Evolutionary conservation across 2,113 vertebrate genomes (phyloP).

Genomic region (Sisor rabdophorus): DNA sequence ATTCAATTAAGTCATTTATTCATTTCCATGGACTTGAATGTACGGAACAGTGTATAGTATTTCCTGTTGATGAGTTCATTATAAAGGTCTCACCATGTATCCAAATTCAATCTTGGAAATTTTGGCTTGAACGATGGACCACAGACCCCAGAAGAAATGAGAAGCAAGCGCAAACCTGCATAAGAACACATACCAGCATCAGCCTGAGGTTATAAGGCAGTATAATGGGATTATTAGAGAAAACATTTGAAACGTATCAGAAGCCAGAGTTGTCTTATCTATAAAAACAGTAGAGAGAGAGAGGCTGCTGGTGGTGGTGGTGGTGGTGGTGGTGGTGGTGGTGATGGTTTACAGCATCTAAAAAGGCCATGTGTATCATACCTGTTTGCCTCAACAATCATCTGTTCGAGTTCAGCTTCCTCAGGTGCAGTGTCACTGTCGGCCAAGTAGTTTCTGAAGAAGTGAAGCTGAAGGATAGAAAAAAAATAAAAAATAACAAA

Average conservation of each 20-base stretch:
- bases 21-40: background rate
- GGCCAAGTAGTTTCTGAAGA: constrained; percentile 80
- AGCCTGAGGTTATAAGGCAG: background rate
- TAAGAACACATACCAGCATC: too few relatives aligned
- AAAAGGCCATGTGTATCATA: constrained; percentile 49
- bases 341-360: background rate
- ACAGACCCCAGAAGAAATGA: constrained; percentile 92
- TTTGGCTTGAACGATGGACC: constrained; percentile 91
- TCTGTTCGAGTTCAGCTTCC: constrained; percentile 68
- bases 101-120: constrained; percentile 92
- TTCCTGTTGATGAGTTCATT: background rate
- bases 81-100: constrained; percentile 78
- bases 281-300: background rate
- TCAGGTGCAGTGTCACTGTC: constrained; percentile 54
- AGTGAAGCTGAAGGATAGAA: constrained; percentile 73
- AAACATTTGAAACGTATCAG: background rate
- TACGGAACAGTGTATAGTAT: background rate
- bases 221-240: background rate
- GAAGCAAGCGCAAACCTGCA: constrained; percentile 84
- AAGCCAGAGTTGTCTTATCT: background rate
- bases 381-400: constrained; percentile 81
- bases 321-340: too few relatives aligned
- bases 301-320: background rate
- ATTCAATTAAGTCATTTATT: background rate
- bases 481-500: too few relatives aligned